phyloP scores from a whole-genome alignment of 2,888 invertebrate genomes.

The Pristionchus japonicus region DNA sequence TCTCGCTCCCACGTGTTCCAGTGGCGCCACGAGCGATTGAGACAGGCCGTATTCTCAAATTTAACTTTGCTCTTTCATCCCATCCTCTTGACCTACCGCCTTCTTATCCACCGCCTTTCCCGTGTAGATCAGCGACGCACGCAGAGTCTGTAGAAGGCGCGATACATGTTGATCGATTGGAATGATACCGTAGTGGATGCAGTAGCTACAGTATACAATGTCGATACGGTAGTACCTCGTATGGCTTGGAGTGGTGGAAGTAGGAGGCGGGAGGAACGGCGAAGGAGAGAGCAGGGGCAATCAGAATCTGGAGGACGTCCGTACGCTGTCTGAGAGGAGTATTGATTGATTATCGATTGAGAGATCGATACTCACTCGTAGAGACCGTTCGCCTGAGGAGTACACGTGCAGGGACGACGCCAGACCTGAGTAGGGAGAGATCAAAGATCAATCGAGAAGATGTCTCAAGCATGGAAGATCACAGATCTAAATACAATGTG shows the following conservation, averaged over 20 bases:
- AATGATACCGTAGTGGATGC: neutral
- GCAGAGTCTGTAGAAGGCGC: neutral
- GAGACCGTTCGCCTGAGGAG: slow-evolving; percentile 23
- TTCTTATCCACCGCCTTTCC: slow-evolving; percentile 21
- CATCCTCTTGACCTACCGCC: neutral
- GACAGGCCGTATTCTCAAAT: slow-evolving; percentile 9
- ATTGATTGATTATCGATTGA: neutral
- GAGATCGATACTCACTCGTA: neutral
- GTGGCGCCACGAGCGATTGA: slow-evolving; percentile 23
- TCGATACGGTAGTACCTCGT: no score
- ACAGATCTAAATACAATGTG: no score
- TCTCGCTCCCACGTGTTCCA: slow-evolving; percentile 41
- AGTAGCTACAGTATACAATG: neutral
- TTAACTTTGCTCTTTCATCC: slow-evolving; percentile 17
- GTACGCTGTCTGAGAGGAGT: slow-evolving; percentile 13
- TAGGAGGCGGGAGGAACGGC: slow-evolving; percentile 2
- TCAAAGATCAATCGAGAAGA: no score
- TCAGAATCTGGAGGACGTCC: slow-evolving; percentile 23
- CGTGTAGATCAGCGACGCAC: slow-evolving; percentile 13
- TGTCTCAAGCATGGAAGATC: no score
- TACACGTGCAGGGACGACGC: slow-evolving; percentile 38
- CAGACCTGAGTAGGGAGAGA: no score
- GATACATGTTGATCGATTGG: neutral
- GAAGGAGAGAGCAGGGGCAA: slow-evolving; percentile 33
- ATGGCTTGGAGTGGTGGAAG: slow-evolving; percentile 43